phyloP scores from a whole-genome alignment of 2,888 invertebrate species.

The Fissipunctia ypsillon region DNA sequence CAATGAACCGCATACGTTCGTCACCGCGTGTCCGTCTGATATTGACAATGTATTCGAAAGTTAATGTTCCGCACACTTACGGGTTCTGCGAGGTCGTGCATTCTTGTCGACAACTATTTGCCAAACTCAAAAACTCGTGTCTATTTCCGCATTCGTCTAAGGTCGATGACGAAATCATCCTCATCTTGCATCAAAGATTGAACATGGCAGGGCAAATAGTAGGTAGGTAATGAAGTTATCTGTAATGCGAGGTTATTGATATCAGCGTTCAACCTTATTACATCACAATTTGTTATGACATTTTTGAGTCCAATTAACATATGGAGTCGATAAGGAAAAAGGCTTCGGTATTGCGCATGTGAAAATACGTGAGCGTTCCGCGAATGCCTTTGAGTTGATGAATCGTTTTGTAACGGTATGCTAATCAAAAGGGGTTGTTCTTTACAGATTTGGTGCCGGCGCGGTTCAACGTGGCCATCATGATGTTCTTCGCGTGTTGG shows the following conservation, averaged over 20 bases:
- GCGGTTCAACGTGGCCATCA: slow-evolving; percentile 89
- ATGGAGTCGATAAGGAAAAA: slow-evolving; percentile 59
- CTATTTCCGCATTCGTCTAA: slow-evolving; percentile 62
- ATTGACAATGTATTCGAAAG: slow-evolving; percentile 87
- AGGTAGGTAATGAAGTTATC: slow-evolving; percentile 7
- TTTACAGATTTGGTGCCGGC: slow-evolving; percentile 84
- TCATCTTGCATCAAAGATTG: slow-evolving; percentile 45
- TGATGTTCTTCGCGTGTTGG: slow-evolving; percentile 94
- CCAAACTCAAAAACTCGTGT: slow-evolving; percentile 58
- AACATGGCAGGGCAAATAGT: slow-evolving; percentile 16
- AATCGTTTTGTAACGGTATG: slow-evolving; percentile 35
- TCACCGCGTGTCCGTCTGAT: slow-evolving; percentile 71
- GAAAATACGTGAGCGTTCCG: slow-evolving; percentile 34
- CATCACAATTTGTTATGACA: slow-evolving; percentile 42
- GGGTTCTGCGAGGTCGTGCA: slow-evolving; percentile 78
- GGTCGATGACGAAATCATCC: slow-evolving; percentile 52
- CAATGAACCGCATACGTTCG: slow-evolving; percentile 68
- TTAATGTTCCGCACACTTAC: slow-evolving; percentile 80
- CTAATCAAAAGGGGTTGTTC: slow-evolving; percentile 47
- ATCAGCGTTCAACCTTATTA: slow-evolving; percentile 30
- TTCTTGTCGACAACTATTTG: slow-evolving; percentile 68
- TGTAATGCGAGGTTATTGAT: slow-evolving; percentile 36
- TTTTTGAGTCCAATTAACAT: slow-evolving; percentile 53
- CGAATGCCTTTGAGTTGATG: slow-evolving; percentile 29
- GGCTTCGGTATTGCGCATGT: slow-evolving; percentile 34